Percentiles rank a stretch among this genome's conserved stretches.
These are phyloP conservation scores for Scelioninae gen. 1 DNA, from an alignment of 2,888 invertebrate species.

Conservation along the genomic window DNA sequence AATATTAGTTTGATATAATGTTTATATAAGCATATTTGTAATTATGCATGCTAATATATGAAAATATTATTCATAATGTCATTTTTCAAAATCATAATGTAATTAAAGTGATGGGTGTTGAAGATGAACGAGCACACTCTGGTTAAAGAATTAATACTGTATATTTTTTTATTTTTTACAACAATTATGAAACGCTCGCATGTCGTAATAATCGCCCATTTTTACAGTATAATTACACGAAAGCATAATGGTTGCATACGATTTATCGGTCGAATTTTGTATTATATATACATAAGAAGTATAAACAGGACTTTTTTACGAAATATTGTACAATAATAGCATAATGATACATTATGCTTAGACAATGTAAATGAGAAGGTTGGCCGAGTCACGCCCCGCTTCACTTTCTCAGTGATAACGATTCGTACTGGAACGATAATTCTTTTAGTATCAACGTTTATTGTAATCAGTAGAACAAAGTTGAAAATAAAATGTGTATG, in stretches of 20 bases:
- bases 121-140: slow-evolving; percentile 9
- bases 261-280: slow-evolving; percentile 23
- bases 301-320: slow-evolving; percentile 46
- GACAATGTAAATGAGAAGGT: slow-evolving; percentile 33
- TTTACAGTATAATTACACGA: slow-evolving; percentile 54
- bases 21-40: no score
- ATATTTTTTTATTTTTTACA: slow-evolving; percentile 54
- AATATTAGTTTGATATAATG: no score
- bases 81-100: slow-evolving; percentile 8
- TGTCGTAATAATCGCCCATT: slow-evolving; percentile 34
- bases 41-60: no score
- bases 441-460: slow-evolving; percentile 43
- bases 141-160: slow-evolving; percentile 58
- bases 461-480: slow-evolving; percentile 50
- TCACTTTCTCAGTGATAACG: slow-evolving; percentile 56
- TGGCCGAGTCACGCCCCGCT: slow-evolving; percentile 60
- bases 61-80: no score
- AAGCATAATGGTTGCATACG: slow-evolving; percentile 28
- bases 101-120: slow-evolving; percentile 29
- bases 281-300: slow-evolving; percentile 52
- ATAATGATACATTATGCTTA: slow-evolving; percentile 65
- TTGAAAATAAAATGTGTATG: slow-evolving; percentile 36
- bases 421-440: slow-evolving; percentile 53
- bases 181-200: slow-evolving; percentile 44
- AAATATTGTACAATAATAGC: slow-evolving; percentile 60